Evolutionary conservation across 2,888 invertebrate genomes (phyloP), one percentile per base, ranked within the genome.

Genomic region (Heterodera filipjevi): DNA sequence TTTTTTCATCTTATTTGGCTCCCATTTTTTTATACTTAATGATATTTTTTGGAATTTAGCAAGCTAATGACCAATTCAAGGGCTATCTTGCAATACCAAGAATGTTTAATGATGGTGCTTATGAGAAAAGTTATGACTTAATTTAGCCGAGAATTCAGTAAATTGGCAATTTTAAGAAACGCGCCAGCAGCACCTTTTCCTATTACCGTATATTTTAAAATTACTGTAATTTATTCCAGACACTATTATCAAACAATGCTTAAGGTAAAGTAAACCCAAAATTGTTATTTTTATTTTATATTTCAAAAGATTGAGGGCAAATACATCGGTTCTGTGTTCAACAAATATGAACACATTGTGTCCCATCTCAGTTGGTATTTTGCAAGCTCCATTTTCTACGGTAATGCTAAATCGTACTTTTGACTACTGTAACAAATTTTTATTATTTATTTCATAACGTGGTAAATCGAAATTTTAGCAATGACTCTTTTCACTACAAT

Each of bases 401-500:
- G 81, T 78, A 33, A 0, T 1, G 22, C 0, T 64, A 73, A 75
- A 27, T 32, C n/a, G 12, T 39, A 2, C 39, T 10, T 10, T 39
- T 39, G 39, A 10, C 12, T 39, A 39, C 39, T 10, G 39, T 39
- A 49, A 14, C 16, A 49, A 44, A 80, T 64, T 19, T 22, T 44
- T 35, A 27, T n/a, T n/a, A n/a, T 30, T 30, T 80, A 44, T 16
- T 64, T 19, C 72, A 49, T 27, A 64, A 74, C 49, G 14, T 64
- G n/a, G 27, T 49, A 19, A 27, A 30, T 59, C 73, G 3, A 49
- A 49, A 14, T 68, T 68, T 35, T 27, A 78, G 84, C 83, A 6
- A 82, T 83, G 76, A 84, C 83, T 8, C 53, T 85, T 30, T 83
- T 83, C 35, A 85, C 83, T 2, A 85, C 84, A 22, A 83, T 83